A percentile compares a stretch with the other conserved stretches of the same genome.
Conservation (phyloP, 2,888 invertebrate genomes). For the Drosophila cognata region DNA sequence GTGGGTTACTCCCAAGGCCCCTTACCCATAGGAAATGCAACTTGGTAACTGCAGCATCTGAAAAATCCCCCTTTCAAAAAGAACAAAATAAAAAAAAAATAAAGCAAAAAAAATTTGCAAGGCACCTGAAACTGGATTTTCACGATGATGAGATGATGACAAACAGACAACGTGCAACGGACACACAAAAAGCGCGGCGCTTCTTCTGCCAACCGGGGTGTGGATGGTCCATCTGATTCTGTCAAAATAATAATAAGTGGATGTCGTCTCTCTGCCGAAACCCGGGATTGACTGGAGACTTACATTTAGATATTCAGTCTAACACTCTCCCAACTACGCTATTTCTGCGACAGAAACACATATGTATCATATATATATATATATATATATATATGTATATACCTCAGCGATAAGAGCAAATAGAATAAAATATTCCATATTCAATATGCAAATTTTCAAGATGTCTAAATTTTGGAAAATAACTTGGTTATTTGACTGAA, state of each 20-base stretch:
- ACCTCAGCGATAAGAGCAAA: background rate
- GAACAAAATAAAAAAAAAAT: background rate
- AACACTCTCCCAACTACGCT: conserved; percentile 93
- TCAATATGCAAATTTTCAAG: background rate
- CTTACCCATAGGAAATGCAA: background rate
- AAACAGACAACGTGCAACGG: background rate
- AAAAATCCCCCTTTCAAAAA: conserved; percentile 9
- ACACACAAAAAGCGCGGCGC: background rate
- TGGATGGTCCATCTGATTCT: background rate
- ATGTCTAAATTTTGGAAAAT: background rate
- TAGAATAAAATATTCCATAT: background rate
- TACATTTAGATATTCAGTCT: conserved; percentile 91
- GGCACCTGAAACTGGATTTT: conserved; percentile 7
- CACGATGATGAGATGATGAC: background rate
- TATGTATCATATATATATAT: background rate
- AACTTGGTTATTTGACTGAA: background rate
- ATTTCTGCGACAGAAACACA: conserved; percentile 87
- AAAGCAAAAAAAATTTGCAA: background rate
- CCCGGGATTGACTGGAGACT: conserved; percentile 90
- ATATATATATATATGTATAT: background rate
- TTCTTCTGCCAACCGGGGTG: background rate
- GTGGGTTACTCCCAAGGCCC: background rate
- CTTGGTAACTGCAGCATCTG: background rate
- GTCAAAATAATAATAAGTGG: background rate
- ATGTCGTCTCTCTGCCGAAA: conserved; percentile 86